Evolutionary conservation across 2,888 invertebrate genomes (phyloP).

Genomic region (Rotaria sp.): DNA sequence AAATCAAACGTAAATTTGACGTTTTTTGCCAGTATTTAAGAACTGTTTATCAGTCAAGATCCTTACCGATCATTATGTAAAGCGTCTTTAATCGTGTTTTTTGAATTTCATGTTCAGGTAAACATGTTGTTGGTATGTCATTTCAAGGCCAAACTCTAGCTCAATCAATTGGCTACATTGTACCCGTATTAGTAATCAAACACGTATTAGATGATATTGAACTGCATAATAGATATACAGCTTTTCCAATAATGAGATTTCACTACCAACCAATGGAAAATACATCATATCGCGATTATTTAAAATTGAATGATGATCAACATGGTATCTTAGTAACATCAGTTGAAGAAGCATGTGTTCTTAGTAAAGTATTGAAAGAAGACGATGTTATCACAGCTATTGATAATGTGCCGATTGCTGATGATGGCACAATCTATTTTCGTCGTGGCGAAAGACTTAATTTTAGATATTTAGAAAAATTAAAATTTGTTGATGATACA

Average conservation of each 20-base stretch:
- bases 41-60: not conserved
- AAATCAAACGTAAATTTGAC: too few relatives aligned
- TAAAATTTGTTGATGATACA: constrained; percentile 13
- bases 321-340: constrained; percentile 21
- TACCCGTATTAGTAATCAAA: constrained; percentile 5
- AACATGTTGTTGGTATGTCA: not conserved
- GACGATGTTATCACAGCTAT: constrained; percentile 3
- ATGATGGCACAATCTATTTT: constrained; percentile 7
- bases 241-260: not conserved
- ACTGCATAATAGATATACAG: not conserved
- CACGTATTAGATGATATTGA: constrained; percentile 24
- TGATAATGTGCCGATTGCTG: constrained; percentile 6
- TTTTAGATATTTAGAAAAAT: constrained; percentile 6
- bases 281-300: not conserved
- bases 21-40: not conserved
- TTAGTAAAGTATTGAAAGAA: constrained; percentile 16
- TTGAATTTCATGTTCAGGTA: not conserved
- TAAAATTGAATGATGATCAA: constrained; percentile 11
- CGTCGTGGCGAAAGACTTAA: constrained; percentile 16
- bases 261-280: not conserved
- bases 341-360: not conserved
- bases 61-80: too few relatives aligned
- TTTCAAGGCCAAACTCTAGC: not conserved
- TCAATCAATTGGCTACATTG: not conserved
- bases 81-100: not conserved